Evolutionary conservation across 1,140 invertebrate genomes (phyloP), one percentile per base, ranked within the genome.

Genomic region (Anoplolepis gracilipes): DNA sequence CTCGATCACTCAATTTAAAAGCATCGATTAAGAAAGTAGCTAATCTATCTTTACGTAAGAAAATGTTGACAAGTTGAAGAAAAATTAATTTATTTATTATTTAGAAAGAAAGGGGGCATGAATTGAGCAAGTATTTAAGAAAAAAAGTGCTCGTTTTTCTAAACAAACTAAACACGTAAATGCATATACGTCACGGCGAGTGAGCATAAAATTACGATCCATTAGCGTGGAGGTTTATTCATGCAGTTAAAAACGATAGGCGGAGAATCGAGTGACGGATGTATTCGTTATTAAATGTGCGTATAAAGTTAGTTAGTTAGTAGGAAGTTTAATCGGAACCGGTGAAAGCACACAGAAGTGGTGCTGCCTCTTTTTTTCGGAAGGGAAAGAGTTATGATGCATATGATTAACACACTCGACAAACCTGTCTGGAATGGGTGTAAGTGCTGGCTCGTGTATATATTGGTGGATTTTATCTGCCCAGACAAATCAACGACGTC

Each of bases 271-370:
- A 57, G 25, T 59, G 62, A 69, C 33, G 46, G 33, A 46, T 53
- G 22, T 65, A 39, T 65, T 53, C 2, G 72, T 36, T 81, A 55
- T 84, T 75, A 46, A 33, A 57, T 22, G 33, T 55, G n/a, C 16
- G 33, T 22, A 19, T 49, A 6, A 49, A 72, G 11, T 73, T 10
- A 7, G 22, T 30, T 39, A 64, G 33, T 7, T 11, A 36, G 36
- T 61, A 30, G 33, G 42, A 46, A 76, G 25, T 39, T 16, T 28
- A 57, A 42, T 64, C 25, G 57, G 30, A 69, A 33, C 1, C 39
- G 25, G 49, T 85, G 72, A 84, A 73, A 88, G 65, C 79, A 36
- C 19, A 42, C 19, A n/a, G 28, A 59, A 22, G 53, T 49, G n/a
- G 13, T 30, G 42, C 72, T 5, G 33, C n/a, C 25, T 61, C 30